Evolutionary conservation across 1,140 invertebrate species (phyloP), one percentile per base, ranked within the genome.

Genomic region (Nasonia giraulti): DNA sequence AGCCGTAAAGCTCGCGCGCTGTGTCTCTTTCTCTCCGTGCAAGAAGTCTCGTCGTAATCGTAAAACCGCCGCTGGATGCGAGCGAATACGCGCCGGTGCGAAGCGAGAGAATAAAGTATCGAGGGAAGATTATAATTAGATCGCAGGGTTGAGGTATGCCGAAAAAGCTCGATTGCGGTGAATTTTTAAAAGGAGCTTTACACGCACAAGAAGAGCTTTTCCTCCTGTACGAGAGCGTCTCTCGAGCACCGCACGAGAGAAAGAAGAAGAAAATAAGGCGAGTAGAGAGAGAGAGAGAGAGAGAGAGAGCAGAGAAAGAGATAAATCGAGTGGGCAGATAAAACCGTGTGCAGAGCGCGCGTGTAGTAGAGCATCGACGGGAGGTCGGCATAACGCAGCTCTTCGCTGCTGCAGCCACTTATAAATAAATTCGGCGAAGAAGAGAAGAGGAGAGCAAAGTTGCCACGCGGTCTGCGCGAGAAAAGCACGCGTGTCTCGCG

Each of bases 391-490:
- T 55, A 55, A 75, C 17, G 10, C 27, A 75, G 69, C 69, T 73
- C 69, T 12, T 6, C 5, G 68, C 68, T 11, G 78, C 62, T 8
- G 17, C 66, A 14, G 68, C 69, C 37, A 68, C 66, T 82, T 82
- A 74, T 82, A 80, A 80, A 80, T 80, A 80, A 80, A 80, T 80
- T 71, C 62, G 68, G 33, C 33, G 31, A 37, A 47, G 37, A n/a
- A 31, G 33, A 50, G 31, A 37, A 47, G 37, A n/a, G 11, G 17
- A 50, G 40, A 68, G 68, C 12, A n/a, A 55, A 27, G 68, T 50
- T 75, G 81, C 81, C 81, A 82, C 81, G 81, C 81, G 81, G 81
- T 82, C 81, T 82, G 81, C 71, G 27, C 55, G 47, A 23, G 31
- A n/a, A 33, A 73, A 37, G 20, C 31, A 40, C 62, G 66, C 47